phyloP scores from a whole-genome alignment of 2,797 vertebrate species.

The Anguilla anguilla region DNA sequence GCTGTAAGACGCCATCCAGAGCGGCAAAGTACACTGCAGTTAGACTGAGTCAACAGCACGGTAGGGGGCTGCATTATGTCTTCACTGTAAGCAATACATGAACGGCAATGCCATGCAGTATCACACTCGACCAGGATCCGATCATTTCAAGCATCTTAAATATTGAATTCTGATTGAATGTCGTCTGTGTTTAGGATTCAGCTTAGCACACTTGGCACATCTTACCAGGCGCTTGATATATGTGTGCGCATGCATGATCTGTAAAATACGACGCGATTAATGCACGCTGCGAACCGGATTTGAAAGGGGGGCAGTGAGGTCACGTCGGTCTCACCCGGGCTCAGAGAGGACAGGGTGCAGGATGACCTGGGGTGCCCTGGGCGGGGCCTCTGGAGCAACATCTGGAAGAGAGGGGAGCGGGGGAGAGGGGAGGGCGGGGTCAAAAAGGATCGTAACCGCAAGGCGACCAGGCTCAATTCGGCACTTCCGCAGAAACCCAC shows the following conservation, averaged over 20 bases:
- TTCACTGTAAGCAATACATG: too few relatives aligned
- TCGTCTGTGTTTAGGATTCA: neutral
- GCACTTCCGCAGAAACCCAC: neutral
- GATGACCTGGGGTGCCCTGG: constrained; percentile 91
- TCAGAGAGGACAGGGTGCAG: constrained; percentile 94
- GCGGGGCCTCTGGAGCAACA: constrained; percentile 89
- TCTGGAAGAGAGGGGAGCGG: constrained; percentile 69
- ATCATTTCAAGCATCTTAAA: neutral
- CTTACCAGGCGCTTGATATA: too few relatives aligned
- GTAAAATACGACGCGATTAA: neutral
- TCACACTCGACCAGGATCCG: neutral
- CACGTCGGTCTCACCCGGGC: constrained; percentile 79
- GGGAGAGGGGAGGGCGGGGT: constrained; percentile 12
- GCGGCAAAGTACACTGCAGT: neutral
- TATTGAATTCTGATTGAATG: neutral
- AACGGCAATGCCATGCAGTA: neutral
- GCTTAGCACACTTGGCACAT: neutral
- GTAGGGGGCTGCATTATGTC: too few relatives aligned
- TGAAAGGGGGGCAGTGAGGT: neutral
- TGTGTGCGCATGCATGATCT: neutral
- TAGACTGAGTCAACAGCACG: neutral
- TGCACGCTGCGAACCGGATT: neutral
- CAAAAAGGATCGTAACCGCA: constrained; percentile 30
- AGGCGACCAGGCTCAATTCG: neutral
- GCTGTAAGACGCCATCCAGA: neutral